These are phyloP conservation scores for Scylla paramamosain DNA, from an alignment of 1,140 invertebrate genomes.

Conservation along the genomic window DNA sequence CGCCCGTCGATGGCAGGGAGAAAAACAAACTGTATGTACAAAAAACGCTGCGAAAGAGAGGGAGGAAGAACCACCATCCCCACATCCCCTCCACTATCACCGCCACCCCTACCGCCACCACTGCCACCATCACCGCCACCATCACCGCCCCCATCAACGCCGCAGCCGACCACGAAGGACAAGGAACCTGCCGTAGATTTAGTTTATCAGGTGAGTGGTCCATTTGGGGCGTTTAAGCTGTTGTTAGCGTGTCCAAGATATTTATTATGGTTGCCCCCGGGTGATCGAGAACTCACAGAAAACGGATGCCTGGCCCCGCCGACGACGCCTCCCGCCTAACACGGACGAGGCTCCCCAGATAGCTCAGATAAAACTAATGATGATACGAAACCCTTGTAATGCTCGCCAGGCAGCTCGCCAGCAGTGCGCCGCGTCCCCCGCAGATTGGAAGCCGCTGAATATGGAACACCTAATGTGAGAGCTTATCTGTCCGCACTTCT, in stretches of 20 bases:
- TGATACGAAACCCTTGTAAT: conserved; percentile 3
- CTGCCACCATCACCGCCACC: background rate
- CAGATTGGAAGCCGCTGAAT: background rate
- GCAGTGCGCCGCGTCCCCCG: background rate
- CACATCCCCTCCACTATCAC: too few species aligned
- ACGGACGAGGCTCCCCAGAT: background rate
- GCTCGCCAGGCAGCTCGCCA: background rate
- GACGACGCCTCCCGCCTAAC: conserved; percentile 16
- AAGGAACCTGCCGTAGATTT: background rate
- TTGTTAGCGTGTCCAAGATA: conserved; percentile 1
- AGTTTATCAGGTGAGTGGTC: conserved; percentile 9
- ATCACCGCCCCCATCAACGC: background rate
- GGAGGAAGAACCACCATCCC: background rate
- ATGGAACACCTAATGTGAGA: conserved; percentile 4
- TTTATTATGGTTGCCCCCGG: conserved; percentile 12
- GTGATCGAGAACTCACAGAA: conserved; percentile 13
- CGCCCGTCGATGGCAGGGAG: background rate
- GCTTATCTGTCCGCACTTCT: background rate
- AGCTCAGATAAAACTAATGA: background rate
- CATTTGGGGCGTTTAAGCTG: conserved; percentile 2
- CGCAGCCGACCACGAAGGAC: background rate
- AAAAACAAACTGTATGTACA: background rate
- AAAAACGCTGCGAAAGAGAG: background rate
- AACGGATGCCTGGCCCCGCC: background rate
- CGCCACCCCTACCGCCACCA: too few species aligned